These are phyloP conservation scores for Eonycteris spelaea DNA, from an alignment of 2,113 vertebrate species.

Conservation along the genomic window DNA sequence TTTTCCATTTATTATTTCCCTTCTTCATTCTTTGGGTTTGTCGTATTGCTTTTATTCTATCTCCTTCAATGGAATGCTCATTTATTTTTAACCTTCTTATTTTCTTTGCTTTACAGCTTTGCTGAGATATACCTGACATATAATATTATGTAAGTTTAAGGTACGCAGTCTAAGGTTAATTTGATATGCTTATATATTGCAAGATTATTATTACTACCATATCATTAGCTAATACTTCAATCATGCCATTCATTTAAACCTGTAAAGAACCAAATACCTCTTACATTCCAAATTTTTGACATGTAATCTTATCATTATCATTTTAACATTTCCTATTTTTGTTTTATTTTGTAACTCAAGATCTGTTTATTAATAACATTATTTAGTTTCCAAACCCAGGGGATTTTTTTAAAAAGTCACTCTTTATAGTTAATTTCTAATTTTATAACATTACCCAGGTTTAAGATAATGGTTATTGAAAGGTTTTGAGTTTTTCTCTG, in stretches of 20 bases:
- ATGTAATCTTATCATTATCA: neutral
- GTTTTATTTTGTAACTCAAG: neutral
- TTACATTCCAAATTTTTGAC: neutral
- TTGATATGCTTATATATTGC: neutral
- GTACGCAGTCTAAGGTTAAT: neutral
- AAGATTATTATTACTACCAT: neutral
- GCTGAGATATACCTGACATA: neutral
- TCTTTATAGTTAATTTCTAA: neutral
- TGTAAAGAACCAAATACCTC: neutral
- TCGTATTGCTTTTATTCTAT: neutral
- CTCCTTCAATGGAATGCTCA: neutral
- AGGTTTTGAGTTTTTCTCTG: neutral
- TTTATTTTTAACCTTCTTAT: neutral
- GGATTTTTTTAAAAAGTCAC: neutral
- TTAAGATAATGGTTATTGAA: neutral
- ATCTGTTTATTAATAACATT: neutral
- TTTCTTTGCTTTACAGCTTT: neutral
- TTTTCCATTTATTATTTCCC: neutral
- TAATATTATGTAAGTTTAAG: neutral
- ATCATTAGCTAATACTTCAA: neutral
- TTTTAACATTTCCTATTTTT: neutral
- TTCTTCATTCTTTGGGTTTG: neutral
- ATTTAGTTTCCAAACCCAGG: neutral
- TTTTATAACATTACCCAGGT: neutral
- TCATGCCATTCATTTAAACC: neutral